Base-by-base conservation (phyloP, 2,797 vertebrate species). In the Aphelocoma californica region DNA sequence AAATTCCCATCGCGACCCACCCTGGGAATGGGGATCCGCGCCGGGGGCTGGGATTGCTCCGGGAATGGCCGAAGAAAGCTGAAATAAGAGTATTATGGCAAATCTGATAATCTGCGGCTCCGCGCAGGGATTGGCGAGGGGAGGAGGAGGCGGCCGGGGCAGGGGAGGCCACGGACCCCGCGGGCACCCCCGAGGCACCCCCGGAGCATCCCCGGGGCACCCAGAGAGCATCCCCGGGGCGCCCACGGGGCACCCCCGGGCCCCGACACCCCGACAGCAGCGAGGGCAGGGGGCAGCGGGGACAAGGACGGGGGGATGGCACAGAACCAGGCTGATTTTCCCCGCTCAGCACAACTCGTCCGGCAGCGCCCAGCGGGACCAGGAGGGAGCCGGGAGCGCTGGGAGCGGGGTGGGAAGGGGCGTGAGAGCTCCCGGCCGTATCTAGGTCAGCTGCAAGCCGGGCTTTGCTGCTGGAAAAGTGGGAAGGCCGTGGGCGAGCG, bases 11-110 rank as follows among this genome's bases (percentile, higher is more conserved):
- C 2, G 31, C 0, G 4, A 57, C 9, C 54, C 58, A 20, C 8
- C 25, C 25, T 6, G 73, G 81, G 40, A 11, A 14, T 5, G 15
- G 14, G 44, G 36, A 74, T 6, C 62, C 9, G 40, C 10, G 15
- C 57, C 50, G 23, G 1, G 6, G 23, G 4, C n/a, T 3, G 45
- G 60, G 24, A 50, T 47, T 12, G 64, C 77, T 11, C 26, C 2
- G 4, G 28, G 57, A 67, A 17, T 0, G 48, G 74, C 71, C 31
- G 72, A 10, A 57, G 48, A 28, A 60, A 38, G 56, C 72, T 18
- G 81, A 69, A 95, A 81, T 65, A n/a, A 84, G 88, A 84, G 66
- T 64, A 80, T 95, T 92, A 92, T 3, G 57, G 86, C 58, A 73
- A 88, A 92, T 70, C 94, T 73, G 80, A 38, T 84, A 54, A 83